These are phyloP conservation scores for Teleiodes luculella DNA, from an alignment of 2,888 invertebrate genomes.

Conservation along the genomic window DNA sequence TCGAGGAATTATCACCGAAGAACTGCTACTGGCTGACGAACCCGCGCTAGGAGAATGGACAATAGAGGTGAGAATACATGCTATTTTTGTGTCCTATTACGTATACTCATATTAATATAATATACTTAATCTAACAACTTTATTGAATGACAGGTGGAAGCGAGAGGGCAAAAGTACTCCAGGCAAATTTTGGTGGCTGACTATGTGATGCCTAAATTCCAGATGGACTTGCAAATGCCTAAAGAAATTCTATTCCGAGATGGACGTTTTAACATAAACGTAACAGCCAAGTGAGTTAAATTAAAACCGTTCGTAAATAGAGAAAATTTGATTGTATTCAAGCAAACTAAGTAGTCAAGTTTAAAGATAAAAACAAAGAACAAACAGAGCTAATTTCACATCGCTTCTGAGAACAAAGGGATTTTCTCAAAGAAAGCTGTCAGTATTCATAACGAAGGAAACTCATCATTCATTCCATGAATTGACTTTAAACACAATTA, in stretches of 20 bases:
- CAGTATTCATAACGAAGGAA: constrained; percentile 40
- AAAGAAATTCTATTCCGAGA: constrained; percentile 90
- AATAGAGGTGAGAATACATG: constrained; percentile 72
- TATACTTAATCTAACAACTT: background rate
- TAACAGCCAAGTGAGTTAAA: constrained; percentile 87
- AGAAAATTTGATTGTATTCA: background rate
- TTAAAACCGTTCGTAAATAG: background rate
- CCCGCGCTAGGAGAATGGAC: constrained; percentile 94
- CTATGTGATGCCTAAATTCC: constrained; percentile 95
- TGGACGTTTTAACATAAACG: constrained; percentile 85
- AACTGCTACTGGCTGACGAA: constrained; percentile 86
- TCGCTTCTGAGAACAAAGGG: constrained; percentile 30
- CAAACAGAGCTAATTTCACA: constrained; percentile 34
- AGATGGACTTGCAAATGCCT: constrained; percentile 90
- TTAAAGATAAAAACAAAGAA: constrained; percentile 22
- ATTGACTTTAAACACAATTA: constrained; percentile 37
- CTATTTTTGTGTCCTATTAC: background rate
- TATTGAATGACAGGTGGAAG: constrained; percentile 53
- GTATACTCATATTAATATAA: background rate
- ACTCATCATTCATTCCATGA: constrained; percentile 34
- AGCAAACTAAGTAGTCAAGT: constrained; percentile 13
- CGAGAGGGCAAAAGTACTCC: constrained; percentile 79
- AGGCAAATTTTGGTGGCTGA: constrained; percentile 91
- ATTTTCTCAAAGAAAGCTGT: constrained; percentile 41
- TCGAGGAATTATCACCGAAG: constrained; percentile 86